A percentile compares a stretch with the other conserved stretches of the same genome.
Evolutionary conservation across 2,888 invertebrate species (phyloP).

Genomic region (Conus canariensis): DNA sequence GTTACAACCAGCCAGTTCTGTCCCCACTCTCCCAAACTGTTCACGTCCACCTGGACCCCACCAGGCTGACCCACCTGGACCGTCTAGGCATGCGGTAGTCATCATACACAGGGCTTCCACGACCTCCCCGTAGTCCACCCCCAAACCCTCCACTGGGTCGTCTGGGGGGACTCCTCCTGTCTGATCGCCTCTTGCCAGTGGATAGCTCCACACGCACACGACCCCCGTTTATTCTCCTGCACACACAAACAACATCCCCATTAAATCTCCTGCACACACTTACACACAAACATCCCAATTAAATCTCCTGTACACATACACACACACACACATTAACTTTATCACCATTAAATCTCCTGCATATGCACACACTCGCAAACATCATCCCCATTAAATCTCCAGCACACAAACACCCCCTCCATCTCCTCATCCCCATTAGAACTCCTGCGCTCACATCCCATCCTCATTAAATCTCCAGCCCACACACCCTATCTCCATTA

Average conservation of each 20-base stretch:
- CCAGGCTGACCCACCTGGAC: constrained; percentile 46
- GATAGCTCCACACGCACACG: constrained; percentile 78
- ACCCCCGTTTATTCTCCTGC: constrained; percentile 78
- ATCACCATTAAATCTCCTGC: too few relatives aligned
- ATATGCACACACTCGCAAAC: background rate
- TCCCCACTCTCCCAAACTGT: background rate
- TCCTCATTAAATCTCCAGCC: too few relatives aligned
- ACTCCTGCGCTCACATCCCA: too few relatives aligned
- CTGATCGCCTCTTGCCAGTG: constrained; percentile 29
- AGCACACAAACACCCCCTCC: background rate
- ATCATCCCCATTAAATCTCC: background rate
- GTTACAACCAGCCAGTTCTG: background rate
- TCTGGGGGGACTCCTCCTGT: constrained; percentile 19
- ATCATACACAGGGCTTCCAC: constrained; percentile 43
- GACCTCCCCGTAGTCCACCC: constrained; percentile 61
- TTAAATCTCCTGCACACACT: too few relatives aligned
- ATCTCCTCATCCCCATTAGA: background rate
- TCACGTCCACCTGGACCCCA: background rate
- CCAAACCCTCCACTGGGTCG: constrained; percentile 50
- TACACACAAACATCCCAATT: too few relatives aligned
- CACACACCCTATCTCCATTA: too few relatives aligned
- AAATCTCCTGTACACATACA: too few relatives aligned
- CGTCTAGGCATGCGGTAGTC: constrained; percentile 45
- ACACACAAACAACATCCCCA: constrained; percentile 44
- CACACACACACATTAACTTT: too few relatives aligned